Evolutionary conservation across 2,888 invertebrate species (phyloP).

Genomic region (Norana najaformis): DNA sequence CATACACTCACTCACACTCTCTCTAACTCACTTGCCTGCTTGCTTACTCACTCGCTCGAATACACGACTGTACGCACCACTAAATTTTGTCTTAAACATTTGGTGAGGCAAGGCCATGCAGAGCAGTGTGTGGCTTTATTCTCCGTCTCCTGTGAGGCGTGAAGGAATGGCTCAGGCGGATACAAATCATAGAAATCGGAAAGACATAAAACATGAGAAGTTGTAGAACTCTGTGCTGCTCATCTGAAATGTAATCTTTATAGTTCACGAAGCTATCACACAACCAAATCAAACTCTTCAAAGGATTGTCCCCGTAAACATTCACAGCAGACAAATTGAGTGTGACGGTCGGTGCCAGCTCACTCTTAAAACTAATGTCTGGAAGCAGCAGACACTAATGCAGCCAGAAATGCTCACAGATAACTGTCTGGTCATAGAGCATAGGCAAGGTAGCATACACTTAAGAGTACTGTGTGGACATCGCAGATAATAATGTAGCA

Average conservation of each 20-base stretch:
- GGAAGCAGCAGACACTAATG: background rate
- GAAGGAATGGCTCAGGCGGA: background rate
- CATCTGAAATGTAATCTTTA: conserved; percentile 13
- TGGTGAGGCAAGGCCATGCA: background rate
- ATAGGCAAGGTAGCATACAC: background rate
- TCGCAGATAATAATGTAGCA: background rate
- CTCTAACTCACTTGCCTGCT: background rate
- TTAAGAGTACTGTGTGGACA: background rate
- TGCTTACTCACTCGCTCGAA: background rate
- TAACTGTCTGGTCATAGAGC: background rate
- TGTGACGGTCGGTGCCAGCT: background rate
- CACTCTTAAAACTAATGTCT: background rate
- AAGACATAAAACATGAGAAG: background rate
- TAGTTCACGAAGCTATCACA: background rate
- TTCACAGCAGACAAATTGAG: background rate
- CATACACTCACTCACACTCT: too few species aligned
- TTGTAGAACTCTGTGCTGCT: background rate
- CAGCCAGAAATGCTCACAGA: background rate
- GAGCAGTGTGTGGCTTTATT: background rate
- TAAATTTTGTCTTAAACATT: background rate
- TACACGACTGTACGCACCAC: background rate
- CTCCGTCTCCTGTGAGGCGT: background rate
- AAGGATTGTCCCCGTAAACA: background rate
- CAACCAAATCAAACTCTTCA: background rate
- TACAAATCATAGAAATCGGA: background rate